Conservation (phyloP, 2,113 vertebrate species). For the Baryphthengus martii region DNA sequence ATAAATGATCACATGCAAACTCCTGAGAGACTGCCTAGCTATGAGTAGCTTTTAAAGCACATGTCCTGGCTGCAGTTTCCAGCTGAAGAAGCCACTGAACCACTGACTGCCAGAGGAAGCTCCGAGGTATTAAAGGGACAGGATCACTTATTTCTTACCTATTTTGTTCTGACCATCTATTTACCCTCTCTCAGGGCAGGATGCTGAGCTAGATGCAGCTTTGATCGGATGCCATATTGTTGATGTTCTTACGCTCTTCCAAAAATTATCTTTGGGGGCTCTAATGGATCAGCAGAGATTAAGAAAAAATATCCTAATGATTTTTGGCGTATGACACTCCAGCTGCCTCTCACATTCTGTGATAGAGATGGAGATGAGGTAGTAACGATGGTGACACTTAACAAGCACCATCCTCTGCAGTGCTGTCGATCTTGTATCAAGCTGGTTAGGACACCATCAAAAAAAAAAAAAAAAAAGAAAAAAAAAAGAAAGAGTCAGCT, state of each 20-base stretch:
- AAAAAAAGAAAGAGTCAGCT: neutral
- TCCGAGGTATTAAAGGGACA: neutral
- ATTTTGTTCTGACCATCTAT: neutral
- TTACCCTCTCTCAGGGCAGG: neutral
- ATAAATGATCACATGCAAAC: neutral
- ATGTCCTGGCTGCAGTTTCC: neutral
- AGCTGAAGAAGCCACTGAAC: neutral
- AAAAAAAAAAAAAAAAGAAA: neutral
- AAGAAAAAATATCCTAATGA: neutral
- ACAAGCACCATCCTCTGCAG: neutral
- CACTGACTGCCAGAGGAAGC: neutral
- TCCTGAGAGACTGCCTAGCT: neutral
- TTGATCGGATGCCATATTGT: neutral
- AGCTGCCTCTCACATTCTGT: neutral
- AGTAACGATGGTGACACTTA: neutral
- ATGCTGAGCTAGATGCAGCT: neutral
- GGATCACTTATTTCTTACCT: neutral
- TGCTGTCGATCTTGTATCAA: neutral
- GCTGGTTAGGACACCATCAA: neutral
- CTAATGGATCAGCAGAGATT: neutral
- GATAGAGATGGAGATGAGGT: neutral
- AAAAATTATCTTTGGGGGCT: neutral
- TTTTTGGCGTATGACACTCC: neutral
- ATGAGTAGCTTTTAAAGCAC: neutral
- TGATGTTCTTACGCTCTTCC: neutral